Base-by-base conservation (phyloP, 2,888 invertebrate genomes). In the Sinotaia quadrata region DNA sequence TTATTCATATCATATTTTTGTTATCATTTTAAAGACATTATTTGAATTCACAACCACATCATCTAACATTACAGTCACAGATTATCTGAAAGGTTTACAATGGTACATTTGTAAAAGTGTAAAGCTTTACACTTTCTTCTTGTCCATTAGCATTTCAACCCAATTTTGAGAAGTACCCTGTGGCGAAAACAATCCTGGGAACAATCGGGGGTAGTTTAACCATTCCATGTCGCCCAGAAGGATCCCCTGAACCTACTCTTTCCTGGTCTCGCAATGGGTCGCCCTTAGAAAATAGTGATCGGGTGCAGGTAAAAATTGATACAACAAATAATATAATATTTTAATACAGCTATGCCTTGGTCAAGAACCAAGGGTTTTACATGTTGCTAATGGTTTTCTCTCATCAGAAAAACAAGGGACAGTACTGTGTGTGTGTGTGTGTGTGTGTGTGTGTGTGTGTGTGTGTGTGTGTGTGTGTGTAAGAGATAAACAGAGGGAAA, bases 141-240 rank as follows among this genome's bases (percentile, higher is more conserved):
- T 24, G 5, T n/a, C 36, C 69, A 69, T 10, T 76, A 88, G 88
- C 81, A 29, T 81, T 89, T 67, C 93, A 93, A 81, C 97, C 98
- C 8, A 93, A 94, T 1, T 98, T 98, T 85, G 94, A 94, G 83
- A 97, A 97, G 87, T 91, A 91, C 44, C 97, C 97, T 0, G 89
- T 97, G 34, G 94, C 95, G 87, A 91, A 93, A 0, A 95, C 95
- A 89, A 78, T 79, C 21, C 95, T 95, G 21, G 95, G 94, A 4
- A 95, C 95, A 1, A 94, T 95, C 86, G 94, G 95, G 18, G 96
- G 96, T 15, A 97, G 97, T 87, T 94, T 95, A 0, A 96, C 97
- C 0, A 93, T 98, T 63, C 54, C 72, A 5, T 98, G 98, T 86
- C 93, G 94, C 84, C 97, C 97, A 0, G 98, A 98, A 89, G 97